These are phyloP conservation scores for Poecilus cupreus DNA, from an alignment of 2,888 invertebrate species.

Conservation along the genomic window DNA sequence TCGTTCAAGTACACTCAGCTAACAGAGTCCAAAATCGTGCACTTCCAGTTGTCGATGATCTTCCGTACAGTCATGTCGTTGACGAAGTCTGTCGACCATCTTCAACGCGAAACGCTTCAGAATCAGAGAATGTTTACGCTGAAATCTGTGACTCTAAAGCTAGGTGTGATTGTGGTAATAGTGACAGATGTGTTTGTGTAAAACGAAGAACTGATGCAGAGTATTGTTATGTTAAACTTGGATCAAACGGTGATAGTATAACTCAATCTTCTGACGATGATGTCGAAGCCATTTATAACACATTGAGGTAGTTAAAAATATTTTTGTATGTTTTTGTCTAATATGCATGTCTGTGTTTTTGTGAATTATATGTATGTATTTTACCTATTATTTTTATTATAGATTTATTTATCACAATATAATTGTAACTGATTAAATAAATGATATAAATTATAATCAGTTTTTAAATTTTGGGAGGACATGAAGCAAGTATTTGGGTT, in stretches of 20 bases:
- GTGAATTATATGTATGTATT: constrained; percentile 41
- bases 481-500: too few species aligned
- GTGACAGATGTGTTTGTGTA: constrained; percentile 42
- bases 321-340: constrained; percentile 15
- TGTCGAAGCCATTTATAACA: constrained; percentile 71
- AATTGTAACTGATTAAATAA: constrained; percentile 47
- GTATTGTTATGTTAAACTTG: constrained; percentile 70
- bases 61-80: constrained; percentile 82
- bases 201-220: constrained; percentile 64
- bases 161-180: constrained; percentile 56
- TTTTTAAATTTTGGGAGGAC: too few species aligned
- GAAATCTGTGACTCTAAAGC: constrained; percentile 76
- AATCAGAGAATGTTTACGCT: constrained; percentile 82
- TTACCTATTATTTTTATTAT: constrained; percentile 54
- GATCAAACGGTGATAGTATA: constrained; percentile 71
- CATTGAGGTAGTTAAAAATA: constrained; percentile 66
- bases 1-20: constrained; percentile 74
- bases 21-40: constrained; percentile 76
- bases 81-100: constrained; percentile 75
- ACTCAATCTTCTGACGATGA: constrained; percentile 70
- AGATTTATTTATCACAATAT: constrained; percentile 51
- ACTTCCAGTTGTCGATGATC: constrained; percentile 78
- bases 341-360: constrained; percentile 31
- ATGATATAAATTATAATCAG: constrained; percentile 26
- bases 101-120: constrained; percentile 63